Conservation (phyloP, 2,113 vertebrate genomes). For the Conger conger region DNA sequence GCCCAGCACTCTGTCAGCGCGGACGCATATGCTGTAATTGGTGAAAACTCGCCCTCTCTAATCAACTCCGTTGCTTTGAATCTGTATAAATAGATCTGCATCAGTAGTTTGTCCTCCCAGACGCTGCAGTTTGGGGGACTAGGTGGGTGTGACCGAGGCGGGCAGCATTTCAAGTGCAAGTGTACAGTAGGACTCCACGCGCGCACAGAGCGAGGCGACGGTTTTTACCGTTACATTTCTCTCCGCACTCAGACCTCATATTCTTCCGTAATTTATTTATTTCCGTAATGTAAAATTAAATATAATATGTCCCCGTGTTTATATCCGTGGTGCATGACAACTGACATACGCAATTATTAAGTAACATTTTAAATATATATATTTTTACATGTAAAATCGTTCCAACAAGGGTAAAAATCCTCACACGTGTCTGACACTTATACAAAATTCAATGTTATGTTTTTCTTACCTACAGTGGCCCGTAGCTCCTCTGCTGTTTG, state of each 20-base stretch:
- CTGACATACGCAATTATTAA: background rate
- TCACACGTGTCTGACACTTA: background rate
- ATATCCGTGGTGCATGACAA: background rate
- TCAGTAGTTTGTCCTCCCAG: background rate
- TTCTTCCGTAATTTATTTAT: background rate
- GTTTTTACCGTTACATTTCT: background rate
- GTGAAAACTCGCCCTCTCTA: background rate
- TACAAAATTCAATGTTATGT: background rate
- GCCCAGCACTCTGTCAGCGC: background rate
- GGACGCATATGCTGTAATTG: slow-evolving; percentile 2
- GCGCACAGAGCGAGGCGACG: background rate
- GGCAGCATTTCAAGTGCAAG: background rate
- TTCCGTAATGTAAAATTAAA: background rate
- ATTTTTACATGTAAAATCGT: background rate
- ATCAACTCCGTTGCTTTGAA: background rate
- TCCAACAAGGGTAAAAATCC: background rate
- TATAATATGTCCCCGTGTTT: background rate
- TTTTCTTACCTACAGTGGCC: background rate
- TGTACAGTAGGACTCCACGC: background rate
- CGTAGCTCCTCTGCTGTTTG: background rate
- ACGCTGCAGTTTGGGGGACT: background rate
- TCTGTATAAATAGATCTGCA: background rate
- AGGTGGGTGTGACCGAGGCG: background rate
- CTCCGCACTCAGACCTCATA: background rate
- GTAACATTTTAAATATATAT: background rate